Conservation (phyloP, 2,888 invertebrate species). For the Pollenia labialis region DNA sequence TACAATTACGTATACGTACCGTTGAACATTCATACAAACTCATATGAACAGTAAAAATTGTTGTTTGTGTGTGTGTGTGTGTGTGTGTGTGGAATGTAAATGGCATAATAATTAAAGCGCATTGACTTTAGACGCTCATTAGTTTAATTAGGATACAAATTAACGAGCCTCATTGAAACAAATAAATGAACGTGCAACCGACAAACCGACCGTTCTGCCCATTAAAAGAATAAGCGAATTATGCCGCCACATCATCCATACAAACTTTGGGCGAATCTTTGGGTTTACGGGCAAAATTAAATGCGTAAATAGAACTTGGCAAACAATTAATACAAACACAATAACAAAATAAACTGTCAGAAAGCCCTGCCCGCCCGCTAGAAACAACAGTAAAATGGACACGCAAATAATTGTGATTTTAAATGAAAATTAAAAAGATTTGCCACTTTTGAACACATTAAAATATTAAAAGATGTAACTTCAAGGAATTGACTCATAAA, state of each 20-base stretch:
- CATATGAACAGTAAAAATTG: not conserved
- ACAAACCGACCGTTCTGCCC: constrained; percentile 10
- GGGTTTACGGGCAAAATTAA: constrained; percentile 61
- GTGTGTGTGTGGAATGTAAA: constrained; percentile 54
- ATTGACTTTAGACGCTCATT: constrained; percentile 84
- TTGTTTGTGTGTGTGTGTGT: constrained; percentile 30
- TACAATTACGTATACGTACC: constrained; percentile 41
- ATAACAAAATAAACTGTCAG: not conserved
- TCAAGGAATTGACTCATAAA: constrained; percentile 1
- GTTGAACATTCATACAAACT: constrained; percentile 28
- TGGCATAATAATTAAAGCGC: constrained; percentile 76
- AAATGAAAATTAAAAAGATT: constrained; percentile 37
- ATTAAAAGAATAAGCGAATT: constrained; percentile 16
- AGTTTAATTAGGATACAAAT: constrained; percentile 84
- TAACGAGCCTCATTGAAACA: constrained; percentile 79
- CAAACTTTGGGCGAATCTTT: constrained; percentile 49
- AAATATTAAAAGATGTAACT: not conserved
- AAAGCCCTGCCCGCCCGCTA: not conserved
- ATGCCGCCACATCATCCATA: constrained; percentile 10
- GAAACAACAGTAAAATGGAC: constrained; percentile 52
- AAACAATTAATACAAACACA: constrained; percentile 55
- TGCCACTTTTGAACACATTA: constrained; percentile 10
- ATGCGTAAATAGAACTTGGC: constrained; percentile 72
- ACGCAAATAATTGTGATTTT: constrained; percentile 60
- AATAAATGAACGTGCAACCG: constrained; percentile 63